phyloP scores from a whole-genome alignment of 2,888 invertebrate species.

The Tyria jacobaeae region DNA sequence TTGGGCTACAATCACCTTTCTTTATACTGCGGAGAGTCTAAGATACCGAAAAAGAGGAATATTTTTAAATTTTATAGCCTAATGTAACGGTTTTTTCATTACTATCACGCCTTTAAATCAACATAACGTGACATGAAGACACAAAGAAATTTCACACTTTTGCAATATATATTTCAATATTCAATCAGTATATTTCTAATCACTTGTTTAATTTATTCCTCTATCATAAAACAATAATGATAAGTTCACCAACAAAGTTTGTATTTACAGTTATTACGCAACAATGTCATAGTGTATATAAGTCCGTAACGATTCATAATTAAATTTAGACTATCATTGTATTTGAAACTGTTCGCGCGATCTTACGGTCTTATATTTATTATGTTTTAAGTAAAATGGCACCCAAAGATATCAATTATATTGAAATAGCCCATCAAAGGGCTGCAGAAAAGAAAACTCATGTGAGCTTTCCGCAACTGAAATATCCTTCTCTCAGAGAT shows the following conservation, averaged over 20 bases:
- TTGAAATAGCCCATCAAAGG: slow-evolving; percentile 62
- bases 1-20: too few species aligned
- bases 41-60: too few species aligned
- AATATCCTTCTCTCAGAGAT: slow-evolving; percentile 83
- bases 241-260: neutral
- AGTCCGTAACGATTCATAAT: neutral
- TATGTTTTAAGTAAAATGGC: slow-evolving; percentile 51
- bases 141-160: neutral
- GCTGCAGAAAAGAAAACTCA: slow-evolving; percentile 73
- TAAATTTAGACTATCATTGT: slow-evolving; percentile 2
- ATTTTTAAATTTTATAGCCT: too few species aligned
- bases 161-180: neutral
- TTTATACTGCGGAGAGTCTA: too few species aligned
- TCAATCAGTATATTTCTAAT: neutral
- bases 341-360: neutral
- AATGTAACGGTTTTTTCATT: too few species aligned
- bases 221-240: neutral
- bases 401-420: slow-evolving; percentile 62
- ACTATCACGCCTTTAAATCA: too few species aligned
- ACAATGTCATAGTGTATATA: slow-evolving; percentile 5
- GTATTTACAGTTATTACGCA: neutral
- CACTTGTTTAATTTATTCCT: neutral
- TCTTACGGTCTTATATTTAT: neutral
- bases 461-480: slow-evolving; percentile 84
- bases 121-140: too few species aligned